phyloP scores from a whole-genome alignment of 2,888 invertebrate species.

The Anticlea derivata region DNA sequence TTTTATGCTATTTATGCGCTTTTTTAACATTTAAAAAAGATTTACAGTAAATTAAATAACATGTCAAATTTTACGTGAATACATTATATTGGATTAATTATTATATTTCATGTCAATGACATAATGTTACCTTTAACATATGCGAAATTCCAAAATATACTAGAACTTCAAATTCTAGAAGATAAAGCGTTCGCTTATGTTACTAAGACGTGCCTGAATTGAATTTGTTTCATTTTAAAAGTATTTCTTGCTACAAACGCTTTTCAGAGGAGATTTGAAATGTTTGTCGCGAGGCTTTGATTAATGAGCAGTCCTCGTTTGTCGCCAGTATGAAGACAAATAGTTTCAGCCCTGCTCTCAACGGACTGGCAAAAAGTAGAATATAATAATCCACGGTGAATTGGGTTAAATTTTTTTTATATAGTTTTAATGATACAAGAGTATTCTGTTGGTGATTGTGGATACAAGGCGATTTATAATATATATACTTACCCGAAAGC shows the following conservation, averaged over 20 bases:
- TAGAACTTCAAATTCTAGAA: slow-evolving; percentile 5
- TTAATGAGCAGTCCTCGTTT: slow-evolving; percentile 53
- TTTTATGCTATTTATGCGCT: too few relatives aligned
- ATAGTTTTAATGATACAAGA: too few relatives aligned
- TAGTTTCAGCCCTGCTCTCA: slow-evolving; percentile 41
- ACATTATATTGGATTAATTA: too few relatives aligned
- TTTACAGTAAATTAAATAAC: too few relatives aligned
- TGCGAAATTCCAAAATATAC: too few relatives aligned
- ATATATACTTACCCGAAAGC: too few relatives aligned
- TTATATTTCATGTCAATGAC: too few relatives aligned
- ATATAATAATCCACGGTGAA: slow-evolving; percentile 10
- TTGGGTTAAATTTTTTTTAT: background rate
- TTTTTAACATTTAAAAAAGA: too few relatives aligned
- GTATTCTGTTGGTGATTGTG: too few relatives aligned
- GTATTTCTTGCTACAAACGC: slow-evolving; percentile 25
- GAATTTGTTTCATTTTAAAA: slow-evolving; percentile 20
- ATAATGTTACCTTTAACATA: too few relatives aligned
- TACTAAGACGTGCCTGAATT: slow-evolving; percentile 15
- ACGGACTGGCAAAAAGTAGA: slow-evolving; percentile 29
- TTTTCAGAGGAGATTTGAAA: slow-evolving; percentile 31
- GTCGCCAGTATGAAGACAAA: slow-evolving; percentile 57
- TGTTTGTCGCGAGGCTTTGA: slow-evolving; percentile 47
- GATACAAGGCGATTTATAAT: too few relatives aligned
- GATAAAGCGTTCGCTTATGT: slow-evolving; percentile 12
- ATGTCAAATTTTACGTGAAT: too few relatives aligned